These are phyloP conservation scores for Chascanopsetta lugubris DNA, from an alignment of 2,113 vertebrate genomes.

Conservation along the genomic window DNA sequence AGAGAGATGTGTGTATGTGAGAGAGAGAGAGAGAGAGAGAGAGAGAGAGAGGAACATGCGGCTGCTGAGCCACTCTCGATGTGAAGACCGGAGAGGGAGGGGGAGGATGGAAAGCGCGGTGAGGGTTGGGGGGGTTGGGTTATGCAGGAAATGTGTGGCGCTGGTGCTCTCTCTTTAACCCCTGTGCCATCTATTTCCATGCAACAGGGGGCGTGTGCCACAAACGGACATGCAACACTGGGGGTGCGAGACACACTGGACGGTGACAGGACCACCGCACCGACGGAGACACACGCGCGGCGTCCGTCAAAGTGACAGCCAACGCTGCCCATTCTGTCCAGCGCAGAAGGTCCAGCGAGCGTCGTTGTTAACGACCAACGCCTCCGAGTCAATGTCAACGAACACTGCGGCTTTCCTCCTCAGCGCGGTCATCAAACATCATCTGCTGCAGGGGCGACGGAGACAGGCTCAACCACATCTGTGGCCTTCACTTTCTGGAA, in stretches of 20 bases:
- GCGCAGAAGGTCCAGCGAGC: neutral
- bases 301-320: neutral
- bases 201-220: constrained; percentile 21
- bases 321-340: constrained; percentile 5
- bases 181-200: constrained; percentile 65
- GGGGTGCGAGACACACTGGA: constrained; percentile 13
- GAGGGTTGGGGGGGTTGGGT: constrained; percentile 46
- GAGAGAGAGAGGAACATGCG: constrained; percentile 18
- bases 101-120: constrained; percentile 31
- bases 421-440: constrained; percentile 36
- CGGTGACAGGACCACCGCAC: neutral
- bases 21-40: constrained; percentile 12
- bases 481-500: constrained; percentile 20
- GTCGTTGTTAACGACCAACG: constrained; percentile 19
- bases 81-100: constrained; percentile 46
- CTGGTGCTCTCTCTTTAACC: constrained; percentile 24
- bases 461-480: constrained; percentile 11
- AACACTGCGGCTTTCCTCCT: neutral
- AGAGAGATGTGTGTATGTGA: too few relatives aligned
- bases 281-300: constrained; percentile 17
- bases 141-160: constrained; percentile 69
- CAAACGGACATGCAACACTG: constrained; percentile 19
- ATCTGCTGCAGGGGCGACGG: neutral
- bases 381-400: constrained; percentile 24
- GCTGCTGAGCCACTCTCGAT: constrained; percentile 42